Evolutionary conservation across 2,888 invertebrate species (phyloP), one percentile per base, ranked within the genome.

Genomic region (Coremacera marginata): DNA sequence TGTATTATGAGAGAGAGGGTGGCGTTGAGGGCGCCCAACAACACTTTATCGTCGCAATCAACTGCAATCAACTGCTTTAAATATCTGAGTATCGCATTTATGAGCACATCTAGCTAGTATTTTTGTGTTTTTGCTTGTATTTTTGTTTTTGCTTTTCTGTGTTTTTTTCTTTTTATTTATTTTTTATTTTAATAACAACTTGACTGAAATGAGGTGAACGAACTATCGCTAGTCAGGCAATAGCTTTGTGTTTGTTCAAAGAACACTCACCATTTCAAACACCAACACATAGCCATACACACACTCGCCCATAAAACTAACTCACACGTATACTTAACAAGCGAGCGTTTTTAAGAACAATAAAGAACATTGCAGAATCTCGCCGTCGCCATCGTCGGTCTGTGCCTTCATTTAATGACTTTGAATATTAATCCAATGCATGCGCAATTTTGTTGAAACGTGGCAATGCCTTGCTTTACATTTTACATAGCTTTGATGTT

Each of bases 141-240:
- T 60, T 37, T 60, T 22, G 14, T 44, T 31, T 34, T 55, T 60
- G 8, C 14, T 16, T 31, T 37, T 60, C 44, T 44, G 57, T 72
- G 5, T 34, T 70, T 70, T 27, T 70, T n/a, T 55, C 57, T 70
- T 22, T 34, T 19, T 27, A 16, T 5, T 37, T 55, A 31, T 34
- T 16, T 70, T 34, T 34, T 19, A 11, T 16, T 70, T 19, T 73
- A 67, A 74, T 31, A 77, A 65, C 71, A 67, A 25, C 70, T 78
- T 77, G 75, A 78, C 76, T 74, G 74, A 65, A 74, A 52, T 70
- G 74, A 70, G 78, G 78, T 78, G 73, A 73, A 65, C 74, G 78
- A 78, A 73, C 78, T 49, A 68, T n/a, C 22, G 37, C 9, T 34
- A 49, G 25, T 51, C 27, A 25, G 16, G 51, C 34, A 27, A 60